Evolutionary conservation across 2,113 vertebrate species (phyloP).

Genomic region (Argyrosomus japonicus): DNA sequence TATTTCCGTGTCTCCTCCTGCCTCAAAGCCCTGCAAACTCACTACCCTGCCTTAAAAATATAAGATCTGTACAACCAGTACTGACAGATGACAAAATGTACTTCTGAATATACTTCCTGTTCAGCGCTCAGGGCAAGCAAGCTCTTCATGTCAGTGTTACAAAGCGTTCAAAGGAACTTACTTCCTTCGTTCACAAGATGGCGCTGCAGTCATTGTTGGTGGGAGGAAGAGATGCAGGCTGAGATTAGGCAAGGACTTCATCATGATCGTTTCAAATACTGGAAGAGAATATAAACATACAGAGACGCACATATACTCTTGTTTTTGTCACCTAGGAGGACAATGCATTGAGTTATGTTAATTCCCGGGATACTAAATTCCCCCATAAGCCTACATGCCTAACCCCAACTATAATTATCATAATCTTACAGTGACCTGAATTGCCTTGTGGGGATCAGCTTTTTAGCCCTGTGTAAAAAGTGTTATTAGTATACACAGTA

Average conservation of each 20-base stretch:
- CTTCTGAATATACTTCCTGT: conserved; percentile 12
- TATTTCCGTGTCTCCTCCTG: background rate
- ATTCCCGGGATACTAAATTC: background rate
- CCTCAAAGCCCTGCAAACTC: background rate
- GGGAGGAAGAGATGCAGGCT: background rate
- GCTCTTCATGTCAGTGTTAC: background rate
- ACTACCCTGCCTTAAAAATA: background rate
- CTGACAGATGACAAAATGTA: conserved; percentile 24
- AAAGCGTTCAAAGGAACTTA: conserved; percentile 29
- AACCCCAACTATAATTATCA: no score
- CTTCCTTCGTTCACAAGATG: conserved; percentile 68
- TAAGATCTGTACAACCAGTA: background rate
- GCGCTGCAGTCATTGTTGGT: conserved; percentile 51
- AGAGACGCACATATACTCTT: background rate
- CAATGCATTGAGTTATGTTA: background rate
- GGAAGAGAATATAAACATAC: background rate
- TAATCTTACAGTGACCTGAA: background rate
- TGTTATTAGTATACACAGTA: background rate
- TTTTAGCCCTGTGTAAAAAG: background rate
- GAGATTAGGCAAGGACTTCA: background rate
- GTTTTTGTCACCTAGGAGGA: background rate
- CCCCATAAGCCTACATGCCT: background rate
- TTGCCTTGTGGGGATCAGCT: background rate
- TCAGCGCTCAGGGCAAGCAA: background rate
- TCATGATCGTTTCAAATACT: background rate